phyloP scores from a whole-genome alignment of 2,113 vertebrate genomes.

The Urocitellus parryii region DNA sequence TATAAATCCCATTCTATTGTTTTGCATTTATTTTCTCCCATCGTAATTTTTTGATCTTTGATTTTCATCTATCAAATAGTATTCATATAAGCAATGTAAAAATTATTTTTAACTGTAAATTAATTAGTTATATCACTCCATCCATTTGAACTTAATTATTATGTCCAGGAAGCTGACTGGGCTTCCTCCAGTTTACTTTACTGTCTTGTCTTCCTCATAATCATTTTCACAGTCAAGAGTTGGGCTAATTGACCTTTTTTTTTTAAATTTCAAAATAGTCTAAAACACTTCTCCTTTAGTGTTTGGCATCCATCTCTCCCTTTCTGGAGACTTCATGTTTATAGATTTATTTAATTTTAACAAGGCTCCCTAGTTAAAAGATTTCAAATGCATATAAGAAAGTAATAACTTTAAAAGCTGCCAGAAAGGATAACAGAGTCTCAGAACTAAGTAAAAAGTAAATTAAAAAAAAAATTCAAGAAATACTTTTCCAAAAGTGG shows the following conservation, averaged over 20 bases:
- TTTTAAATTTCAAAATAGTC: neutral
- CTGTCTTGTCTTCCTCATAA: neutral
- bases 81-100: neutral
- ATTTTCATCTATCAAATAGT: neutral
- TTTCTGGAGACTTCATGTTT: constrained; percentile 27
- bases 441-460: constrained; percentile 46
- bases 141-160: neutral
- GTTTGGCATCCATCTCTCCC: constrained; percentile 39
- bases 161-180: neutral
- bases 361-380: neutral
- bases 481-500: neutral
- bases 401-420: constrained; percentile 40
- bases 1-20: neutral
- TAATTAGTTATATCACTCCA: neutral
- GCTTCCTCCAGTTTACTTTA: neutral
- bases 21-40: neutral
- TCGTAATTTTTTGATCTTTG: neutral
- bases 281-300: constrained; percentile 32
- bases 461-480: neutral
- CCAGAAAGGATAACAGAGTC: neutral
- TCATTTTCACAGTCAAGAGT: neutral
- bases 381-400: constrained; percentile 21
- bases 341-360: constrained; percentile 53
- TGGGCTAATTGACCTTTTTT: neutral
- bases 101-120: neutral